These are phyloP conservation scores for Heteronetta atricapilla DNA, from an alignment of 2,113 vertebrate genomes.

Conservation along the genomic window DNA sequence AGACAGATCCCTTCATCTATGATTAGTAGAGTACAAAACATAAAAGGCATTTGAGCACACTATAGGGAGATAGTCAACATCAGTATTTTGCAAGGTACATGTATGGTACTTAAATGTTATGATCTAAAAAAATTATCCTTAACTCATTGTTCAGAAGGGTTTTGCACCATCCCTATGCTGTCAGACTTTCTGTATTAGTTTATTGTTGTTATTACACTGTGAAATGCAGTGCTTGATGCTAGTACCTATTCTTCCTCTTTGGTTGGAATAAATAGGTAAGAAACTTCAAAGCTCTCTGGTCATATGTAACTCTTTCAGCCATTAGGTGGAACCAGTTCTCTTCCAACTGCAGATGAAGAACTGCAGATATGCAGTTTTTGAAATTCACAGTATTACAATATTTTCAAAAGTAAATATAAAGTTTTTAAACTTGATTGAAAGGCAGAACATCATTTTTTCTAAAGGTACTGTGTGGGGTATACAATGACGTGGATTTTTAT, in stretches of 20 bases:
- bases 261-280: neutral
- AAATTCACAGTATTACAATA: neutral
- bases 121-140: neutral
- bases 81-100: neutral
- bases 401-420: neutral
- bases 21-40: neutral
- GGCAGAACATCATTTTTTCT: neutral
- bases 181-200: neutral
- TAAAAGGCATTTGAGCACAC: neutral
- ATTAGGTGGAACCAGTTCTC: slow-evolving; percentile 62
- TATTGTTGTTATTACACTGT: neutral
- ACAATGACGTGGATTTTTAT: neutral
- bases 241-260: fast-evolving
- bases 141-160: neutral
- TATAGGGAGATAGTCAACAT: fast-evolving
- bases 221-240: neutral
- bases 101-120: neutral
- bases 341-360: neutral
- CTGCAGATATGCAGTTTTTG: neutral
- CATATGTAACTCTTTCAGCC: neutral
- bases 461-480: neutral
- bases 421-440: neutral
- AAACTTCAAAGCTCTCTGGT: neutral
- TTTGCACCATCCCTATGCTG: neutral
- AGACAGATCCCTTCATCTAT: neutral